Percentiles rank a stretch among this genome's conserved stretches.
These are phyloP conservation scores for Coregonus clupeaformis DNA, from an alignment of 2,113 vertebrate genomes.

Conservation along the genomic window DNA sequence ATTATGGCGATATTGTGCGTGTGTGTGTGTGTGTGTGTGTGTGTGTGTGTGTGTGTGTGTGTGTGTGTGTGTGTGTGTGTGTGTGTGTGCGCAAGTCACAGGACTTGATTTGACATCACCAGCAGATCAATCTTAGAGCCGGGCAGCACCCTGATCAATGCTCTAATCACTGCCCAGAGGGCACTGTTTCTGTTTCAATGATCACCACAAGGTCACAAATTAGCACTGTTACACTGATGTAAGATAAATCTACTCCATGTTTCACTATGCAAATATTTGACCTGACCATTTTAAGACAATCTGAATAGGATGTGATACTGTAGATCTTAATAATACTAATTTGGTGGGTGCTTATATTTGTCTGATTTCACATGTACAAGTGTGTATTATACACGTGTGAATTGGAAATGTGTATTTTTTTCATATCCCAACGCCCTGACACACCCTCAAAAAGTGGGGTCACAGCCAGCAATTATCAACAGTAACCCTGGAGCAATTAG, in stretches of 20 bases:
- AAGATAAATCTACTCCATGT: neutral
- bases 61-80: neutral
- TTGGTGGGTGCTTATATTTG: too few species aligned
- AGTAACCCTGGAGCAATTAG: too few species aligned
- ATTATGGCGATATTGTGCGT: neutral
- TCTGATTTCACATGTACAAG: too few species aligned
- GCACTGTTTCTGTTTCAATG: constrained; percentile 18
- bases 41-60: neutral
- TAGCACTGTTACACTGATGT: neutral
- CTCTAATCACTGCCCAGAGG: constrained; percentile 44
- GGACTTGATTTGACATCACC: constrained; percentile 54
- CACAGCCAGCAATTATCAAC: too few species aligned
- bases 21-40: neutral
- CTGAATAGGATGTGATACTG: neutral
- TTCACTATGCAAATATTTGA: constrained; percentile 25
- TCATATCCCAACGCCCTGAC: too few species aligned
- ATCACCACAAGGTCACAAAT: constrained; percentile 12
- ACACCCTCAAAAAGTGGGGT: too few species aligned
- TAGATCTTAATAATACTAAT: neutral
- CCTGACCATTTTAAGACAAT: neutral
- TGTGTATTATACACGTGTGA: too few species aligned
- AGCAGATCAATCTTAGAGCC: constrained; percentile 30
- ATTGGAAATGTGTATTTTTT: too few species aligned
- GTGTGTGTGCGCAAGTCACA: constrained; percentile 4
- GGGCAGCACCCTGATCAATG: constrained; percentile 49